Base-by-base conservation (phyloP, 2,888 invertebrate species). In the Acrobasis suavella region DNA sequence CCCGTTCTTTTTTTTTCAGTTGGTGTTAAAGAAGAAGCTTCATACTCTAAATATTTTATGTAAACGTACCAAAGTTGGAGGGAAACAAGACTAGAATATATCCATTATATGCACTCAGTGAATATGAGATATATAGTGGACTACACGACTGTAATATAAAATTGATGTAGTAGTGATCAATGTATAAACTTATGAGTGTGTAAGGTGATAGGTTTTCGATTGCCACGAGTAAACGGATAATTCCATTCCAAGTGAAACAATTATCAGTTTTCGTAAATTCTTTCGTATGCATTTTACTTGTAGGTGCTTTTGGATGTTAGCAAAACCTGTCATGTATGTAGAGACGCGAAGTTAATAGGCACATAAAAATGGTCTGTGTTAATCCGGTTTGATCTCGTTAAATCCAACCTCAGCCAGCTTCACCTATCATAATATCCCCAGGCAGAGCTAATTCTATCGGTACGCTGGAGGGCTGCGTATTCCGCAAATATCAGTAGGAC, bases 11-110 rank as follows among this genome's bases (percentile, higher is more conserved):
- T 69, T 69, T 63, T 69, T 72, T 65, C 73, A 88, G 89, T 87
- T 80, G 90, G 89, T 9, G 87, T 89, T 0, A 90, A 90, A 67
- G 91, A 89, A 72, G 91, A 91, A 74, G 73, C 86, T 0, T 77
- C 87, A 16, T 90, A 89, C 77, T 87, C 90, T n/a, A 91, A 91
- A 80, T 89, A 88, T 73, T 89, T 84, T 77, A 89, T 89, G 88
- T 91, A 83, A 84, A 75, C 70, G 65, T 50, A 63, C 69, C 71
- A 72, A 72, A 74, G 70, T 71, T 73, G 69, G 72, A 78, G 74
- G 74, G 74, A 73, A 72, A 72, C 67, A 74, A 73, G 73, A 74
- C 70, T 76, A 72, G 63, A 68, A 64, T 70, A 67, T 69, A 60
- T 65, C 65, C 66, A 66, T 66, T 50, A 60, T 58, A 63, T 64